Percentiles rank a stretch among this genome's conserved stretches.
Conservation (phyloP, 2,797 vertebrate genomes). For the Xenops minutus region DNA sequence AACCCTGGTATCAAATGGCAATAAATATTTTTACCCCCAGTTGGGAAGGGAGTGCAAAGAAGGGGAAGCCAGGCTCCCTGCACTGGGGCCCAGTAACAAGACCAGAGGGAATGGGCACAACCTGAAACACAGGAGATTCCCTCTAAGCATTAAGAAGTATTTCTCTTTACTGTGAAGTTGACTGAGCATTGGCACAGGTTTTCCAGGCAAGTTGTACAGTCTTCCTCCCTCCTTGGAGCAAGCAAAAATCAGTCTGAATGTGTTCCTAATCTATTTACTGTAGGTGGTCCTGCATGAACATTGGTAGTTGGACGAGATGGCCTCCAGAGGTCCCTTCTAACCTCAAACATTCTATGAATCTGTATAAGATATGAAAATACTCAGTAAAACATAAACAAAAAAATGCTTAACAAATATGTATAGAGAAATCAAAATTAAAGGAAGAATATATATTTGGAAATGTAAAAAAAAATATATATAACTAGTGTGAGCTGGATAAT, state of each 20-base stretch:
- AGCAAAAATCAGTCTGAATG: neutral
- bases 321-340: neutral
- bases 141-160: neutral
- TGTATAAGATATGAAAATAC: neutral
- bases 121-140: fast-evolving
- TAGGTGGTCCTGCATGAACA: neutral
- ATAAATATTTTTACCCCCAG: fast-evolving
- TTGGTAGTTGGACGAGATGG: neutral
- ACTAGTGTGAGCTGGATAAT: neutral
- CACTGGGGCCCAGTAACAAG: neutral
- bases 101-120: fast-evolving
- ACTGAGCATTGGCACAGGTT: neutral
- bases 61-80: neutral
- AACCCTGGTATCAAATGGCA: neutral
- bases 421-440: neutral
- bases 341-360: neutral
- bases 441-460: neutral
- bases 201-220: neutral
- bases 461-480: neutral
- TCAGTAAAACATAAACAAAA: neutral
- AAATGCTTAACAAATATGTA: neutral
- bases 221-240: fast-evolving
- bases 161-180: neutral
- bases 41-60: neutral
- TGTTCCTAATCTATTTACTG: neutral